Percentiles rank a stretch among this genome's conserved stretches.
phyloP scores from a whole-genome alignment of 1,140 invertebrate genomes.

The Procambarus virginalis region DNA sequence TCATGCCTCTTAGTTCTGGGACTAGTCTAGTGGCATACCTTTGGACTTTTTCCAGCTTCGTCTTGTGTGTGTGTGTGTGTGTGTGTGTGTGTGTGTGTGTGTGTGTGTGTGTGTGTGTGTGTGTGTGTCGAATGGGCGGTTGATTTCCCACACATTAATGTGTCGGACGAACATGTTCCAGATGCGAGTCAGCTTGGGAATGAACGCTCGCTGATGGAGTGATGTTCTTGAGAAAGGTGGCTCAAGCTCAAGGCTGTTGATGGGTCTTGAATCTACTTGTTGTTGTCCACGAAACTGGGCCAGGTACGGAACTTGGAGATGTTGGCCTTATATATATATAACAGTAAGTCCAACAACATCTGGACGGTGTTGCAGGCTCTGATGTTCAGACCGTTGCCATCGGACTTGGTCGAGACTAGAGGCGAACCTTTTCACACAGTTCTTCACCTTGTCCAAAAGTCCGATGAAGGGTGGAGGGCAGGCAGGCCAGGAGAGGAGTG shows the following conservation, averaged over 20 bases:
- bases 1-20: too few relatives aligned
- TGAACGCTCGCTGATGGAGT: not conserved
- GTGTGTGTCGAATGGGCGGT: not conserved
- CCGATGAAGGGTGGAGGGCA: not conserved
- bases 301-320: too few relatives aligned
- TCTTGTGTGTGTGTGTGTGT: not conserved
- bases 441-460: too few relatives aligned
- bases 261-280: not conserved
- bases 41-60: too few relatives aligned
- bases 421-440: too few relatives aligned
- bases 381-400: too few relatives aligned
- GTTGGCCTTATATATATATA: not conserved
- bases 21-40: too few relatives aligned
- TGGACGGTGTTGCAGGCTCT: too few relatives aligned
- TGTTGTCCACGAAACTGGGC: not conserved
- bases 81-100: slow-evolving; percentile 21
- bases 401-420: too few relatives aligned
- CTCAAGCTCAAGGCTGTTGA: not conserved
- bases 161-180: too few relatives aligned
- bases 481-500: not conserved
- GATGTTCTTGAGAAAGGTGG: too few relatives aligned
- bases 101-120: not conserved
- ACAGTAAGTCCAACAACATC: not conserved
- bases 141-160: too few relatives aligned
- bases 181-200: not conserved